Conservation (phyloP, 2,113 vertebrate species). For the Osmerus mordax region DNA sequence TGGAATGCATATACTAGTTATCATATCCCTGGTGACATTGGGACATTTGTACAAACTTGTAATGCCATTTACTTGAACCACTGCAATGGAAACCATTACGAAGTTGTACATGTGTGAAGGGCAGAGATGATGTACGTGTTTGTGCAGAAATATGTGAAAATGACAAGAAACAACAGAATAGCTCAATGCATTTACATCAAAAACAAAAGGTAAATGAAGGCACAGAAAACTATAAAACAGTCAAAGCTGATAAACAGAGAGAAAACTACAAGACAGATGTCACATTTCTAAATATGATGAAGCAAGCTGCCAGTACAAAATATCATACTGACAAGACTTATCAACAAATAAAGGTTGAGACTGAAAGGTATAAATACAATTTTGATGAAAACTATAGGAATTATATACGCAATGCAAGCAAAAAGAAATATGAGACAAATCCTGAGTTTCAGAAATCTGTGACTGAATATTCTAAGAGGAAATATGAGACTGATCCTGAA, state of each 20-base stretch:
- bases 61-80: slow-evolving; percentile 5
- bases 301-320: background rate
- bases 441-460: background rate
- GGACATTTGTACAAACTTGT: background rate
- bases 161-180: background rate
- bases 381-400: background rate
- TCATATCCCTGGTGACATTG: background rate
- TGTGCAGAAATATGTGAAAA: slow-evolving; percentile 12
- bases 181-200: background rate
- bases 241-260: background rate
- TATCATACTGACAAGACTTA: background rate
- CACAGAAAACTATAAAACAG: too few species aligned
- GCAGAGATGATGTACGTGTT: background rate
- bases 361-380: too few species aligned
- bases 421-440: slow-evolving; percentile 7
- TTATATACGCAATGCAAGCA: background rate
- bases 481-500: too few species aligned
- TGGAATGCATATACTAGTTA: slow-evolving; percentile 4
- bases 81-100: slow-evolving; percentile 6
- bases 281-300: background rate
- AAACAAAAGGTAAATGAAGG: background rate
- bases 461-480: too few species aligned
- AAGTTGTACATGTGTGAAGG: slow-evolving; percentile 20
- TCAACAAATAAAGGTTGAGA: background rate
- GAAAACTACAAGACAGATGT: slow-evolving; percentile 1